Percentiles rank a stretch among this genome's conserved stretches.
phyloP scores from a whole-genome alignment of 2,888 invertebrate species.

The Helobdella robusta region DNA sequence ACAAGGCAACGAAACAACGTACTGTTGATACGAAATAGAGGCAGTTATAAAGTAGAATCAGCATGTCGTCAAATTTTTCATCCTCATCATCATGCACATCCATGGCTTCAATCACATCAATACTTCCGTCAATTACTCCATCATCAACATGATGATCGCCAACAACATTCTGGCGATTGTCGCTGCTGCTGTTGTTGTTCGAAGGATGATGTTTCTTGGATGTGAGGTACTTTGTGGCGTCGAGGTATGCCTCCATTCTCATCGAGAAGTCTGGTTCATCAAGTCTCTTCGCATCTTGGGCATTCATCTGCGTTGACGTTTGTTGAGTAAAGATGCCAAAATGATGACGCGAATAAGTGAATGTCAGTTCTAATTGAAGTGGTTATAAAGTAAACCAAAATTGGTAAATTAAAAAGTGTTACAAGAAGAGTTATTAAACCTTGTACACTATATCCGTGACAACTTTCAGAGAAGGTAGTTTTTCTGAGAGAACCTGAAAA shows the following conservation, averaged over 20 bases:
- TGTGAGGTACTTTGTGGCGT: conserved; percentile 50
- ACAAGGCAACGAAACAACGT: too few species aligned
- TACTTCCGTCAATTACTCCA: conserved; percentile 54
- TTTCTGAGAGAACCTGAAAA: too few species aligned
- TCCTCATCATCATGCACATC: conserved; percentile 54
- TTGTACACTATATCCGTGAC: too few species aligned
- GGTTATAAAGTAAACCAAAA: neutral
- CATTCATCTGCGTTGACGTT: conserved; percentile 54
- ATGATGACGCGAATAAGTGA: neutral
- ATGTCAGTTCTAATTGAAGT: neutral
- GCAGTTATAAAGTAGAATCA: too few species aligned
- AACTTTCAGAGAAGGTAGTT: too few species aligned
- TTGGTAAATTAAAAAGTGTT: neutral
- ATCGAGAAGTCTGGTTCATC: conserved; percentile 84
- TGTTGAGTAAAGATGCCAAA: neutral
- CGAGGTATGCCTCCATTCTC: conserved; percentile 67
- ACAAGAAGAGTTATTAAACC: neutral
- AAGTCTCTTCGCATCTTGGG: conserved; percentile 76
- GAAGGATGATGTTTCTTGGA: neutral
- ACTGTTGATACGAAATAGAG: too few species aligned
- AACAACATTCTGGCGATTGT: neutral
- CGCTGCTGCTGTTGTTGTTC: neutral
- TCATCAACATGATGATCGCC: neutral
- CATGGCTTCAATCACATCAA: conserved; percentile 45
- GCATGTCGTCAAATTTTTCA: conserved; percentile 30